phyloP scores from a whole-genome alignment of 1,140 invertebrate species.

The Drosophila mojavensis region DNA sequence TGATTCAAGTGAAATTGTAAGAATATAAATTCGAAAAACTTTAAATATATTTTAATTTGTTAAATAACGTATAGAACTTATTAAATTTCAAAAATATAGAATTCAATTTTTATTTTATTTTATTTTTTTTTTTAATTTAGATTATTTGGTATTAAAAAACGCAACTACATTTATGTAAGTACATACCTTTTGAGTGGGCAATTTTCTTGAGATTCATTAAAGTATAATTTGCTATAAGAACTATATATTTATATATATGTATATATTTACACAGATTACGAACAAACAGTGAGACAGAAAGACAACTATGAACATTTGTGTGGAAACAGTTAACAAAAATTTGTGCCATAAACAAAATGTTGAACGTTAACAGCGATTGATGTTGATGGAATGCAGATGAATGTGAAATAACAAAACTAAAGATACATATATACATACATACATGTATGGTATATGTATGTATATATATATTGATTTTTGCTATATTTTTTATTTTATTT shows the following conservation, averaged over 20 bases:
- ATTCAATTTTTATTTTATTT: background rate
- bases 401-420: slow-evolving; percentile 16
- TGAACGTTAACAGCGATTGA: slow-evolving; percentile 20
- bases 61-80: no score
- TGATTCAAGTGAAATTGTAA: no score
- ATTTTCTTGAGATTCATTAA: background rate
- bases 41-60: no score
- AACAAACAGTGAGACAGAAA: slow-evolving; percentile 25
- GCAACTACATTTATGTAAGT: slow-evolving; percentile 32
- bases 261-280: slow-evolving; percentile 45
- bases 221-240: slow-evolving; percentile 5
- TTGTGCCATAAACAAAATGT: slow-evolving; percentile 57
- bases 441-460: background rate
- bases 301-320: slow-evolving; percentile 38
- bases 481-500: background rate
- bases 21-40: no score
- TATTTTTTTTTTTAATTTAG: background rate
- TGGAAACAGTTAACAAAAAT: slow-evolving; percentile 32
- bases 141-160: no score
- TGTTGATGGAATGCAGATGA: slow-evolving; percentile 33
- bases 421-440: background rate
- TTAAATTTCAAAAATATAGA: background rate
- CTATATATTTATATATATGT: background rate
- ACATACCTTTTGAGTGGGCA: slow-evolving; percentile 47
- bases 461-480: no score